Evolutionary conservation across 2,797 vertebrate genomes (phyloP).

Genomic region (Silurus lanzhouensis): DNA sequence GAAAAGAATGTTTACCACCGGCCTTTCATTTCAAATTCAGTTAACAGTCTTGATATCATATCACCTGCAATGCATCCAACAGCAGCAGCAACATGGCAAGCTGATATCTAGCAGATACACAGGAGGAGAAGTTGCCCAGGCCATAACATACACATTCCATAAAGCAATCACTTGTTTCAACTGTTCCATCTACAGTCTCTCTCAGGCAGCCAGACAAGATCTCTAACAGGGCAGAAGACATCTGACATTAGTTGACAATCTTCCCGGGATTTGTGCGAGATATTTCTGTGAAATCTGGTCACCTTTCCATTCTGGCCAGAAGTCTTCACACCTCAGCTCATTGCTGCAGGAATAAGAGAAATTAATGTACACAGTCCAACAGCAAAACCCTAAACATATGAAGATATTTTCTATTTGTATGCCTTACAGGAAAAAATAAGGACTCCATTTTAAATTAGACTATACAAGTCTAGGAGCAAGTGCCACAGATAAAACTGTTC

Average conservation of each 20-base stretch:
- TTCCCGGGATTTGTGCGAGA: neutral
- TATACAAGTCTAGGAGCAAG: neutral
- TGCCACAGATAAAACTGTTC: neutral
- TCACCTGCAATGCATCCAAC: slow-evolving; percentile 81
- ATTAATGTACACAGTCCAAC: neutral
- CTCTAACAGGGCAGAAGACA: slow-evolving; percentile 30
- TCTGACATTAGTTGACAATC: neutral
- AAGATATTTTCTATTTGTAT: neutral
- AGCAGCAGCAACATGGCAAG: slow-evolving; percentile 87
- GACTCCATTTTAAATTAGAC: neutral
- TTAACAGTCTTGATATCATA: neutral
- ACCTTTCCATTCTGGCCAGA: slow-evolving; percentile 80
- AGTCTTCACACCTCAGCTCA: slow-evolving; percentile 76
- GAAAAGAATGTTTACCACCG: neutral
- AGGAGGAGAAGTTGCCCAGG: slow-evolving; percentile 84
- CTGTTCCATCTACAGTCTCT: neutral
- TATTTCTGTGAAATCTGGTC: slow-evolving; percentile 11
- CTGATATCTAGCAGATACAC: slow-evolving; percentile 79
- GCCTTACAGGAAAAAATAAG: too few relatives aligned
- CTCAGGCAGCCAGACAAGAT: slow-evolving; percentile 5
- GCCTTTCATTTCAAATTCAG: neutral
- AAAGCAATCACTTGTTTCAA: slow-evolving; percentile 19
- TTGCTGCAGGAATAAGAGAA: slow-evolving; percentile 64
- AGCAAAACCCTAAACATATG: neutral
- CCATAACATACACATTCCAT: slow-evolving; percentile 86